phyloP scores from a whole-genome alignment of 2,797 vertebrate species.

The Siniperca obscura region DNA sequence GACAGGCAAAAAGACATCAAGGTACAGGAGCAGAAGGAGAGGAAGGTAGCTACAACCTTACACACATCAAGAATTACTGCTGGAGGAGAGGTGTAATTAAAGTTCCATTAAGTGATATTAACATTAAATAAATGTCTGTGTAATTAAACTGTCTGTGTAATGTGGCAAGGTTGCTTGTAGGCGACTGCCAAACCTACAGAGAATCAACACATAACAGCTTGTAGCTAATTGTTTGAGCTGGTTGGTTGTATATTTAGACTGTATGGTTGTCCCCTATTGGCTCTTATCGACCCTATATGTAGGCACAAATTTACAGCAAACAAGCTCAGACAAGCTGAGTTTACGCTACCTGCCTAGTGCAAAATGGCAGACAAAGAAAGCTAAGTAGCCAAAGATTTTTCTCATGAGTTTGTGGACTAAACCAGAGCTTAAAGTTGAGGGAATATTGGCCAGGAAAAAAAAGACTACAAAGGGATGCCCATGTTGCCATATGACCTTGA shows the following conservation, averaged over 20 bases:
- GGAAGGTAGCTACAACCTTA: slow-evolving; percentile 39
- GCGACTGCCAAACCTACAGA: slow-evolving; percentile 37
- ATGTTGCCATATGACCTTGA: slow-evolving; percentile 16
- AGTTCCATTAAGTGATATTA: slow-evolving; percentile 67
- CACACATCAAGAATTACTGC: slow-evolving; percentile 56
- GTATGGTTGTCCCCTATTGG: slow-evolving; percentile 16
- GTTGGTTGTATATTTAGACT: slow-evolving; percentile 5
- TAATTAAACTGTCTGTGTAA: slow-evolving; percentile 60
- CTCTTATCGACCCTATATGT: slow-evolving; percentile 23
- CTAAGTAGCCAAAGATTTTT: neutral
- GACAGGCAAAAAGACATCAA: slow-evolving; percentile 50
- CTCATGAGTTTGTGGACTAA: neutral
- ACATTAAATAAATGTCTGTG: slow-evolving; percentile 60
- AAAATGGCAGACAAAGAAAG: slow-evolving; percentile 32
- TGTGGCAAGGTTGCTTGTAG: slow-evolving; percentile 40
- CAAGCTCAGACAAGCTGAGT: slow-evolving; percentile 26
- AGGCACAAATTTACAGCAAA: slow-evolving; percentile 33
- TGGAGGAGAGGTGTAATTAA: slow-evolving; percentile 64
- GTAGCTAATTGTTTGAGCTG: slow-evolving; percentile 33
- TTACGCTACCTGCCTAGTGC: neutral
- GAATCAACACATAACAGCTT: slow-evolving; percentile 40
- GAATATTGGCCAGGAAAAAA: neutral
- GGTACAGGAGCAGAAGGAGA: slow-evolving; percentile 38
- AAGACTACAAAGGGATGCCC: neutral
- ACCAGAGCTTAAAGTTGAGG: slow-evolving; percentile 1